These are phyloP conservation scores for Lutraria lutraria DNA, from an alignment of 2,888 invertebrate species.

Conservation along the genomic window DNA sequence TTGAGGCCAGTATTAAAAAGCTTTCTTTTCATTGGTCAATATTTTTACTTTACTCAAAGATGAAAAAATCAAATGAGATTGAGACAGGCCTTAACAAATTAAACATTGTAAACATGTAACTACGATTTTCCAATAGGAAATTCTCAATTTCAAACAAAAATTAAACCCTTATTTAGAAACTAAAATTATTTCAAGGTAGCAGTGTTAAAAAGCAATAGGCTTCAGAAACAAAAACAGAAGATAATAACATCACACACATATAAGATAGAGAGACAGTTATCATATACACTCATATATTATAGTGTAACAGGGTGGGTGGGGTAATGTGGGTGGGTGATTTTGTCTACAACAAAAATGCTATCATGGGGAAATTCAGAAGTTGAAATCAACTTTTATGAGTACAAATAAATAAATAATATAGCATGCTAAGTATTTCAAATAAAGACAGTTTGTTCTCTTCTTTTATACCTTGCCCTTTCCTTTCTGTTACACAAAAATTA, in stretches of 20 bases:
- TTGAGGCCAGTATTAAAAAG: neutral
- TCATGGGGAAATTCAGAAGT: neutral
- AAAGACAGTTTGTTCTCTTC: conserved; percentile 24
- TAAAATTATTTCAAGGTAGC: neutral
- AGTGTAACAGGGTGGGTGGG: conserved; percentile 17
- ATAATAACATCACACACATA: neutral
- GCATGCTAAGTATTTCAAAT: conserved; percentile 44
- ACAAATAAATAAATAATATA: conserved; percentile 30
- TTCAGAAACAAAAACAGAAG: neutral
- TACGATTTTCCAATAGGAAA: neutral
- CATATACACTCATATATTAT: neutral
- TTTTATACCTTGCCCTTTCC: conserved; percentile 57
- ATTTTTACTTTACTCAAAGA: too few species aligned
- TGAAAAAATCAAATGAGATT: too few species aligned
- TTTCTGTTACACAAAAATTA: conserved; percentile 47
- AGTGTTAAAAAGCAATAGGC: neutral
- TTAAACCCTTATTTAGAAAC: neutral
- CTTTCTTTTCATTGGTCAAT: too few species aligned
- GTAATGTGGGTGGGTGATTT: conserved; percentile 12
- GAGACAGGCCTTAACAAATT: neutral
- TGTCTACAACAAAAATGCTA: conserved; percentile 10
- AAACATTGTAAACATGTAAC: neutral
- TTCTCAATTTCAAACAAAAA: neutral
- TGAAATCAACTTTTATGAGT: conserved; percentile 2
- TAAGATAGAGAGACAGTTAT: neutral